Evolutionary conservation across 2,113 vertebrate species (phyloP).

Genomic region (Ptilorrhoa leucosticta): DNA sequence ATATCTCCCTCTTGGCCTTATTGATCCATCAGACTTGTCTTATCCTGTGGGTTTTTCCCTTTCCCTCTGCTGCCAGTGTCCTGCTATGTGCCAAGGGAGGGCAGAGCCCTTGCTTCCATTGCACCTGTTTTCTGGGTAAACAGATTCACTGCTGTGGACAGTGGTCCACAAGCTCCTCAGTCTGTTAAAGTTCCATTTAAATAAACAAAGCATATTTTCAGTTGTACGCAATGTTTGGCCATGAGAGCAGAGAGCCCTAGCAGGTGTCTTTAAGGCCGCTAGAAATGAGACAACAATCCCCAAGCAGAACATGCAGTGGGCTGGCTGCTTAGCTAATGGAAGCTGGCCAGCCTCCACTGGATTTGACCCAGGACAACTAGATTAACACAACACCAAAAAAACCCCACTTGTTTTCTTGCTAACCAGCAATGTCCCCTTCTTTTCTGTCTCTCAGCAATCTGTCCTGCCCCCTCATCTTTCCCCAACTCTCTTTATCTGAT

Average conservation of each 20-base stretch:
- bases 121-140: conserved; percentile 8
- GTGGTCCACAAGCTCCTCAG: background rate
- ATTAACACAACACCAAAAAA: background rate
- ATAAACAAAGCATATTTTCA: conserved; percentile 43
- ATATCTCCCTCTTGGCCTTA: background rate
- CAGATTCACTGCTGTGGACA: background rate
- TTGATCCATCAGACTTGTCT: background rate
- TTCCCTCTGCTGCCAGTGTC: background rate
- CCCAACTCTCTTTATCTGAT: background rate
- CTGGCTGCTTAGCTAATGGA: background rate
- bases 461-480: background rate
- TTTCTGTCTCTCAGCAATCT: background rate
- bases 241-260: background rate
- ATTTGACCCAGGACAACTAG: background rate
- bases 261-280: conserved; percentile 40
- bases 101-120: background rate
- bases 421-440: background rate
- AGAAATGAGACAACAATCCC: background rate
- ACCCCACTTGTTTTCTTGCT: background rate
- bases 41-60: background rate
- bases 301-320: background rate
- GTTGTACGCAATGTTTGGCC: background rate
- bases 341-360: background rate
- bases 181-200: background rate
- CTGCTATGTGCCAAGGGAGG: background rate